Percentiles rank a stretch among this genome's conserved stretches.
These are phyloP conservation scores for Epicampocera succincta DNA, from an alignment of 2,888 invertebrate genomes.

Conservation along the genomic window DNA sequence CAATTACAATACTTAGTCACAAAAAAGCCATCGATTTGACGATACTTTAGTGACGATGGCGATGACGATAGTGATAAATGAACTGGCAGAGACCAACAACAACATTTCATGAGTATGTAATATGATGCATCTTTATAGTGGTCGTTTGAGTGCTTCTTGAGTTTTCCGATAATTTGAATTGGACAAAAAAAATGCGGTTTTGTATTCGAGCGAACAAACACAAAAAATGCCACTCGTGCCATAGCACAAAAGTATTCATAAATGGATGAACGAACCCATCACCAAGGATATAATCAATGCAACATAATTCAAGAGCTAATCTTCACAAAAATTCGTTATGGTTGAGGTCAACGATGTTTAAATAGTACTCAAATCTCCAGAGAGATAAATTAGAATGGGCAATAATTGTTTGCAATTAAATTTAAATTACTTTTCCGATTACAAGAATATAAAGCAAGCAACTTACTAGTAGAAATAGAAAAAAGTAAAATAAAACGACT, in stretches of 20 bases:
- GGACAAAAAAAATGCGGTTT: slow-evolving; percentile 10
- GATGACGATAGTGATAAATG: slow-evolving; percentile 20
- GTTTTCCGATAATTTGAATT: slow-evolving; percentile 33
- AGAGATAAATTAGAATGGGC: no score
- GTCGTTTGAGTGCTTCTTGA: slow-evolving; percentile 37
- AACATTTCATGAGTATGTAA: not conserved
- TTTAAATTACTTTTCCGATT: no score
- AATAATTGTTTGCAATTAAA: no score
- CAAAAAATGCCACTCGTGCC: slow-evolving; percentile 47
- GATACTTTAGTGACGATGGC: slow-evolving; percentile 11
- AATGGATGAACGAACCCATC: slow-evolving; percentile 25
- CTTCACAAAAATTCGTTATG: not conserved
- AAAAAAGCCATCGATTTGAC: slow-evolving; percentile 11
- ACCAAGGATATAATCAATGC: slow-evolving; percentile 37
- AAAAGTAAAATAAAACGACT: no score
- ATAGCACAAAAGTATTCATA: slow-evolving; percentile 43
- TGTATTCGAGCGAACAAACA: slow-evolving; percentile 15
- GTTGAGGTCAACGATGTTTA: slow-evolving; percentile 59
- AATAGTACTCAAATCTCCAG: no score
- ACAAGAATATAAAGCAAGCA: no score
- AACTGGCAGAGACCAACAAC: slow-evolving; percentile 9
- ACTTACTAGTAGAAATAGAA: no score
- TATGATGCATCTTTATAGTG: slow-evolving; percentile 5
- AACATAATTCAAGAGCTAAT: not conserved
- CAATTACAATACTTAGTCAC: not conserved